Conservation (phyloP, 2,797 vertebrate genomes). For the Glyptemys insculpta region DNA sequence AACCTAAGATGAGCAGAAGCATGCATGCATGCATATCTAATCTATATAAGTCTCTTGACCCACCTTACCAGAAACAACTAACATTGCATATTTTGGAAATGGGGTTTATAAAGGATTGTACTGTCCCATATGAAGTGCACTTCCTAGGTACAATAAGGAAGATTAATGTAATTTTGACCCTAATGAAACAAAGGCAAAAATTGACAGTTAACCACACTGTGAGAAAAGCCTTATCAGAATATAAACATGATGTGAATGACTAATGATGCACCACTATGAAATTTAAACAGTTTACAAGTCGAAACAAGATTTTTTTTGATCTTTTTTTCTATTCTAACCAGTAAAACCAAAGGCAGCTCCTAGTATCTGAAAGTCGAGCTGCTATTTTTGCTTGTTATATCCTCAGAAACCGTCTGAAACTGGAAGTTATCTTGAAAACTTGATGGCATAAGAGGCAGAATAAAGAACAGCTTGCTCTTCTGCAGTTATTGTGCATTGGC, state of each 20-base stretch:
- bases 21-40: not conserved
- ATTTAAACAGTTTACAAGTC: not conserved
- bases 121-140: not conserved
- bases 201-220: not conserved
- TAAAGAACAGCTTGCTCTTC: not conserved
- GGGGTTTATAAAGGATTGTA: not conserved
- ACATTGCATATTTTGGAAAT: not conserved
- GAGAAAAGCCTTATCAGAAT: not conserved
- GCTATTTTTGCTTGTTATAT: not conserved
- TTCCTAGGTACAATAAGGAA: not conserved
- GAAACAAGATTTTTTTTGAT: not conserved
- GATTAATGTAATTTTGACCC: not conserved
- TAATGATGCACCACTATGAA: not conserved
- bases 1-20: not conserved
- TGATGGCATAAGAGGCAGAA: not conserved
- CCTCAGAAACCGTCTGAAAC: not conserved
- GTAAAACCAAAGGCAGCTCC: rapidly evolving
- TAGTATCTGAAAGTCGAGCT: not conserved
- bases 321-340: not conserved
- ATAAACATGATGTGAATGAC: not conserved
- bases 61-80: not conserved
- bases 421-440: not conserved
- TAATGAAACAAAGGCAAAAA: not conserved
- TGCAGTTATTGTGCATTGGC: not conserved
- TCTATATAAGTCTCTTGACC: not conserved